These are phyloP conservation scores for Oscarella lobularis DNA, from an alignment of 37 sponge, comb jelly and placozoan species.

Conservation along the genomic window DNA sequence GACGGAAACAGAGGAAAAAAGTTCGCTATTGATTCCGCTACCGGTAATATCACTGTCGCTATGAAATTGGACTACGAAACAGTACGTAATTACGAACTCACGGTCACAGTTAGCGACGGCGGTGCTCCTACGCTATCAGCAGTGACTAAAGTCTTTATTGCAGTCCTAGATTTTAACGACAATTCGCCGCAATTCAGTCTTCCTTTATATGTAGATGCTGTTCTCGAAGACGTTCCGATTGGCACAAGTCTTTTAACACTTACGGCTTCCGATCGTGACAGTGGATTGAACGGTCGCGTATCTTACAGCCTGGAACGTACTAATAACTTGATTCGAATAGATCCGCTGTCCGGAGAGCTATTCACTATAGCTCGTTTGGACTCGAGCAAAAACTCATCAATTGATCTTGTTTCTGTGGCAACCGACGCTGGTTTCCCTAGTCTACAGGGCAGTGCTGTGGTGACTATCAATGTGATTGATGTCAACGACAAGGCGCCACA, in stretches of 20 bases:
- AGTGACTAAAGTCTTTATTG: neutral
- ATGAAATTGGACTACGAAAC: slow-evolving; percentile 4
- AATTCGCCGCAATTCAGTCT: slow-evolving; percentile 26
- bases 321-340: neutral
- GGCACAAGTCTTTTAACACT: slow-evolving; percentile 11
- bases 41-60: slow-evolving; percentile 22
- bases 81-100: neutral
- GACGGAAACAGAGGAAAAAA: neutral
- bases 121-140: neutral
- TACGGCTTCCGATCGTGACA: slow-evolving; percentile 27
- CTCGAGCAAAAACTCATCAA: neutral
- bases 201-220: slow-evolving; percentile 7
- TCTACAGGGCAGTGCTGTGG: neutral
- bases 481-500: slow-evolving; percentile 21
- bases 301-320: neutral
- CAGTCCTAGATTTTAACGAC: slow-evolving; percentile 30
- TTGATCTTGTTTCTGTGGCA: neutral
- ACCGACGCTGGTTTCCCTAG: neutral
- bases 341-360: neutral
- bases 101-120: slow-evolving; percentile 9
- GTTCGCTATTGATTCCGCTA: slow-evolving; percentile 19
- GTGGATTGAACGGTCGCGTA: slow-evolving; percentile 25
- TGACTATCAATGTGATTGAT: slow-evolving; percentile 20
- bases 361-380: neutral
- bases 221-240: slow-evolving; percentile 13